Conservation (phyloP, 2,113 vertebrate species). For the Sorex fumeus region DNA sequence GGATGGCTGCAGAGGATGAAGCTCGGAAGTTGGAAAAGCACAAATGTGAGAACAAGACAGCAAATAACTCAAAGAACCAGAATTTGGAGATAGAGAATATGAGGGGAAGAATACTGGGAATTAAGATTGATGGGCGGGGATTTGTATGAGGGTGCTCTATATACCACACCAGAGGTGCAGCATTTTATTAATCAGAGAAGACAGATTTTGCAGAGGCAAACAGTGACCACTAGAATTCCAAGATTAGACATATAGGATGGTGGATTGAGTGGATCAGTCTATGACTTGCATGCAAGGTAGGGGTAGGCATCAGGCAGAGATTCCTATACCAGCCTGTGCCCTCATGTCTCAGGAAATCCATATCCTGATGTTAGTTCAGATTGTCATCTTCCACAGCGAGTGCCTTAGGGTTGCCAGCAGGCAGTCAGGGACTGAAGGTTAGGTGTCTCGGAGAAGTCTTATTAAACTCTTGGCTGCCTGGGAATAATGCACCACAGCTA, state of each 20-base stretch:
- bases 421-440: constrained; percentile 49
- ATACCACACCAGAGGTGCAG: neutral
- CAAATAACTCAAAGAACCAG: neutral
- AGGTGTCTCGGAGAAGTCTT: constrained; percentile 56
- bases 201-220: neutral
- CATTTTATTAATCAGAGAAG: neutral
- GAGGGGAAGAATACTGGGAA: neutral
- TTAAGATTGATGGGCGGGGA: neutral
- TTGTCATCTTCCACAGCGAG: constrained; percentile 60
- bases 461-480: constrained; percentile 68
- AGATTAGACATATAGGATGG: neutral
- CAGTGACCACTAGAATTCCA: neutral
- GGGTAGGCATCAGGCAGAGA: neutral
- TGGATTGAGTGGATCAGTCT: neutral
- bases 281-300: neutral
- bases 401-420: constrained; percentile 50
- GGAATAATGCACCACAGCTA: constrained; percentile 2
- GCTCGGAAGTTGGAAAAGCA: neutral
- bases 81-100: accelerated
- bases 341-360: constrained; percentile 18
- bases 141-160: neutral
- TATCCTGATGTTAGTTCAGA: constrained; percentile 55
- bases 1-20: neutral
- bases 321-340: constrained; percentile 21
- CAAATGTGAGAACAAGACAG: neutral